Evolutionary conservation across 2,113 vertebrate species (phyloP).

Genomic region (Anhinga rufa): DNA sequence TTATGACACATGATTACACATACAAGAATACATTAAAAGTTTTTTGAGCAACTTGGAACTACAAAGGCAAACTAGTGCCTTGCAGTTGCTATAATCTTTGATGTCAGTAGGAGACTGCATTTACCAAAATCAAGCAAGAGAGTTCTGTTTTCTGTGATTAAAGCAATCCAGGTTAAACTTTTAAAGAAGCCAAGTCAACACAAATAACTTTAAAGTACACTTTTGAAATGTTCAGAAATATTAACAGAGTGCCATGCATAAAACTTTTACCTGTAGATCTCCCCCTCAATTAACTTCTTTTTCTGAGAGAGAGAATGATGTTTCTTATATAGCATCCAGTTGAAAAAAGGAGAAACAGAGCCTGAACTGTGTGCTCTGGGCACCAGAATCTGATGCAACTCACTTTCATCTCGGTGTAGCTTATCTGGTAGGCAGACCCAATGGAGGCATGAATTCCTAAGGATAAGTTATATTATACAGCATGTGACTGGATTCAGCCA

Average conservation of each 20-base stretch:
- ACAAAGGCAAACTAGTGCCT: constrained; percentile 42
- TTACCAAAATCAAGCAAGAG: constrained; percentile 56
- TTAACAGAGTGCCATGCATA: constrained; percentile 51
- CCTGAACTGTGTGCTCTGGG: constrained; percentile 3
- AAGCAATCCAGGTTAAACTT: constrained; percentile 56
- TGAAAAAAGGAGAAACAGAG: constrained; percentile 35
- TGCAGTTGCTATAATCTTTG: constrained; percentile 54
- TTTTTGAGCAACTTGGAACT: constrained; percentile 31
- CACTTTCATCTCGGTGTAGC: constrained; percentile 50
- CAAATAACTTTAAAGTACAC: not conserved
- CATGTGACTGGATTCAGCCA: constrained; percentile 57
- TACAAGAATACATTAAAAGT: constrained; percentile 62
- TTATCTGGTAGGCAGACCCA: constrained; percentile 63
- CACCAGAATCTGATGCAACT: constrained; percentile 44
- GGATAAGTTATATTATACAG: constrained; percentile 58
- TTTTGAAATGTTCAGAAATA: constrained; percentile 58
- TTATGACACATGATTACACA: constrained; percentile 57
- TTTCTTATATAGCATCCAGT: constrained; percentile 20
- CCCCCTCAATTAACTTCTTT: not conserved
- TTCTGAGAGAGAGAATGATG: not conserved
- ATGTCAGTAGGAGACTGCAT: constrained; percentile 53
- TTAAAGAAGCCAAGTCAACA: constrained; percentile 42
- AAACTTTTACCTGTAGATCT: constrained; percentile 58
- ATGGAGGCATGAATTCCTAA: constrained; percentile 65
- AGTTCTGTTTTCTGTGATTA: constrained; percentile 31